Conservation (phyloP, 2,113 vertebrate species). For the Solea senegalensis region DNA sequence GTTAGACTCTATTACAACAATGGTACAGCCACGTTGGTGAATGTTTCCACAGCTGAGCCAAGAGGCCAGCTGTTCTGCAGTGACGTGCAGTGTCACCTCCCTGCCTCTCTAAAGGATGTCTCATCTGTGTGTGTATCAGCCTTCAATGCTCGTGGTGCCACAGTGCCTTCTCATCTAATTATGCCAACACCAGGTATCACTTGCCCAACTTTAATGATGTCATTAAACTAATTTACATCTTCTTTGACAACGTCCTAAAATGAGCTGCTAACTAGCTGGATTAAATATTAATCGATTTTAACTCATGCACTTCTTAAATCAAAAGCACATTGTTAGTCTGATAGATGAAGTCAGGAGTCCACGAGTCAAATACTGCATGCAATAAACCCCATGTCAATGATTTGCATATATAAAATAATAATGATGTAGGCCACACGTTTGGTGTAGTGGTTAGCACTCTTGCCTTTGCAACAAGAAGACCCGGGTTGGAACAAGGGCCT, state of each 20-base stretch:
- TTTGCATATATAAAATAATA: too few species aligned
- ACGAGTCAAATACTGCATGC: too few species aligned
- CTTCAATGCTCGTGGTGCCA: constrained; percentile 58
- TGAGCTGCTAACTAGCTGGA: too few species aligned
- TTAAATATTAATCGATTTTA: too few species aligned
- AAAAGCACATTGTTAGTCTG: too few species aligned
- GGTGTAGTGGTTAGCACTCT: too few species aligned
- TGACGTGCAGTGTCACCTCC: constrained; percentile 34
- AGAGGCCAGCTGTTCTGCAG: constrained; percentile 8
- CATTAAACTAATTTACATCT: neutral
- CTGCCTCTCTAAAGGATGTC: constrained; percentile 29
- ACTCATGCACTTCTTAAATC: too few species aligned
- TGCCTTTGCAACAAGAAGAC: too few species aligned
- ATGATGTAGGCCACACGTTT: too few species aligned
- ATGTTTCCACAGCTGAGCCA: constrained; percentile 22
- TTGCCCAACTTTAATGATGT: neutral
- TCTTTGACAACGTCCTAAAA: neutral
- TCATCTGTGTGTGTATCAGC: constrained; percentile 60
- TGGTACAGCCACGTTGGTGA: neutral
- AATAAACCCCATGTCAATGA: too few species aligned
- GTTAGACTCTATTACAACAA: constrained; percentile 43
- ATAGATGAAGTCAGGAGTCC: too few species aligned
- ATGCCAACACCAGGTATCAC: constrained; percentile 53
- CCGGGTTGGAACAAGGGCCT: too few species aligned
- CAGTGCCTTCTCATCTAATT: constrained; percentile 51